Conservation (phyloP, 23 tunicate species). For the Pegea sp. region DNA sequence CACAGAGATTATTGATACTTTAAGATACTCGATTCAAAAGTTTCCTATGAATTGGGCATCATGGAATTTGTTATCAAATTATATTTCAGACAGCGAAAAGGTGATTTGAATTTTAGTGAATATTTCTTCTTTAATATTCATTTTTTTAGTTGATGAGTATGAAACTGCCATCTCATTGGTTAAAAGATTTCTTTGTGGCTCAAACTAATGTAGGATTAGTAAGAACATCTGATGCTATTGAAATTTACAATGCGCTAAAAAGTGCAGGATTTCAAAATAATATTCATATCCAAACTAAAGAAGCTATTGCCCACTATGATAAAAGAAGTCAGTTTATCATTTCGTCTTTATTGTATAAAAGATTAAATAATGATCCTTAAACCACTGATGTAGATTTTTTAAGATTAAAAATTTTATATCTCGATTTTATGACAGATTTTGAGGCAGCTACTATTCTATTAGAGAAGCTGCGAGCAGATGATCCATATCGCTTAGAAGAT, state of each 20-base stretch:
- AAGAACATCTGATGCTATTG: conserved; percentile 44
- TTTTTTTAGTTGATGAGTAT: conserved; percentile 23
- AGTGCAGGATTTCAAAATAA: conserved; percentile 37
- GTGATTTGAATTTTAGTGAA: conserved; percentile 4
- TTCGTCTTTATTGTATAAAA: no score
- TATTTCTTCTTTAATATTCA: background rate
- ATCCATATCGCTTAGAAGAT: conserved; percentile 60
- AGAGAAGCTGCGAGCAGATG: conserved; percentile 42
- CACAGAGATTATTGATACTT: conserved; percentile 18
- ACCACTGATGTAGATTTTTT: no score
- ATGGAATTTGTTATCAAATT: conserved; percentile 54
- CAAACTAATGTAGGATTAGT: conserved; percentile 54
- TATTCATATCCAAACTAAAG: conserved; percentile 52
- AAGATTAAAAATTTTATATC: background rate
- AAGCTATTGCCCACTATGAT: conserved; percentile 72
- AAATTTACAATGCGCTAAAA: conserved; percentile 30
- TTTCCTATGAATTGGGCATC: conserved; percentile 83
- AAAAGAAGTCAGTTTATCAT: conserved; percentile 18
- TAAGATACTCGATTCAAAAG: conserved; percentile 21
- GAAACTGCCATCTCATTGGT: conserved; percentile 70
- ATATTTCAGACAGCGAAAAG: conserved; percentile 31
- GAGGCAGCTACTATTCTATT: conserved; percentile 30
- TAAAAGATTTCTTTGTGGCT: conserved; percentile 72
- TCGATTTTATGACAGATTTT: conserved; percentile 13
- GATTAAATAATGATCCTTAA: no score